These are phyloP conservation scores for Rhopalosiphum padi DNA, from an alignment of 1,140 invertebrate species.

Conservation along the genomic window DNA sequence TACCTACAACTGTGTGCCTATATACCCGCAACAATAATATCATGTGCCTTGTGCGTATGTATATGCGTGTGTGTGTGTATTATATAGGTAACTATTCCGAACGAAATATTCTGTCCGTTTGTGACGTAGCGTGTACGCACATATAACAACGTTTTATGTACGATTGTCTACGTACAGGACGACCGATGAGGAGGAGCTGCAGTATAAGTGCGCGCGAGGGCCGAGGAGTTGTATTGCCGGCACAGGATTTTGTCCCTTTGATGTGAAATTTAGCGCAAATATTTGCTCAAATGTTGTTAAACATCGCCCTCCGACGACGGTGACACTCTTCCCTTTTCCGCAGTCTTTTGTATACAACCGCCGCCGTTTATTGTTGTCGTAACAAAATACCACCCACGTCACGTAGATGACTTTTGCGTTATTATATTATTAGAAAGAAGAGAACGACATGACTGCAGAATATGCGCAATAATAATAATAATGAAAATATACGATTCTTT, in stretches of 20 bases:
- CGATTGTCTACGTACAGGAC: neutral
- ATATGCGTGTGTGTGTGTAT: neutral
- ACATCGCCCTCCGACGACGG: constrained; percentile 6
- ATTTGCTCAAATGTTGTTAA: constrained; percentile 43
- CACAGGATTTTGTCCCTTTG: neutral
- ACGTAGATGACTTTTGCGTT: constrained; percentile 5
- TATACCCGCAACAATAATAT: no score
- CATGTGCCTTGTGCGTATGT: neutral
- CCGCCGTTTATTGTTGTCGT: neutral
- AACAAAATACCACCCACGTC: constrained; percentile 31
- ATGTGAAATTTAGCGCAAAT: constrained; percentile 55
- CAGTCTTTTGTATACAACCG: neutral
- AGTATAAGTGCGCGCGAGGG: neutral
- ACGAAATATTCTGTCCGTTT: neutral
- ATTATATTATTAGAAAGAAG: constrained; percentile 20
- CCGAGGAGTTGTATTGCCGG: neutral
- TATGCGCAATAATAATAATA: neutral
- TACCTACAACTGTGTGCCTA: neutral
- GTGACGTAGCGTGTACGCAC: no score
- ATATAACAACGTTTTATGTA: neutral
- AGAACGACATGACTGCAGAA: neutral
- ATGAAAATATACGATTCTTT: neutral
- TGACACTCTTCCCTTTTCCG: neutral
- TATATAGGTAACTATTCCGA: neutral
- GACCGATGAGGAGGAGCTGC: neutral